Percentiles rank a stretch among this genome's conserved stretches.
These are phyloP conservation scores for Marisa cornuarietis DNA, from an alignment of 1,140 invertebrate genomes.

Conservation along the genomic window DNA sequence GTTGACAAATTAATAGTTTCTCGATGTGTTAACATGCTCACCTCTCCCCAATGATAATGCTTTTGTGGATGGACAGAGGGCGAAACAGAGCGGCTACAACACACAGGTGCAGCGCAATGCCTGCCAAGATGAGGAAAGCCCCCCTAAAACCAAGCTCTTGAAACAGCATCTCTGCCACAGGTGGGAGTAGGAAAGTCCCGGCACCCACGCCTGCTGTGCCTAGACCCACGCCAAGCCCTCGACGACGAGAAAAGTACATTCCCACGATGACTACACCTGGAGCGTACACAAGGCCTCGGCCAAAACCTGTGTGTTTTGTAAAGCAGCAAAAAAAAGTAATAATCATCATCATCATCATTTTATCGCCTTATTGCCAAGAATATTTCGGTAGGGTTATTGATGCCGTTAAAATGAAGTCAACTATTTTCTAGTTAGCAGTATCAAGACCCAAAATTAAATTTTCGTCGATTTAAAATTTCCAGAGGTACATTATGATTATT, in stretches of 20 bases:
- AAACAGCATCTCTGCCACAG: slow-evolving; percentile 53
- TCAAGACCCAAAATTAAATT: no score
- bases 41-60: slow-evolving; percentile 6
- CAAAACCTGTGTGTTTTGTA: slow-evolving; percentile 23
- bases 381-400: no score
- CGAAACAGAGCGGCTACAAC: slow-evolving; percentile 33
- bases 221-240: slow-evolving; percentile 58
- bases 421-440: slow-evolving; percentile 13
- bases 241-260: slow-evolving; percentile 53
- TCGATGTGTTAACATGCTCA: no score
- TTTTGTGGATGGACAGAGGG: slow-evolving; percentile 33
- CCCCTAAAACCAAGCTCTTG: slow-evolving; percentile 26
- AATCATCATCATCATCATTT: no score
- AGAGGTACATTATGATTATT: no score
- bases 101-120: slow-evolving; percentile 30
- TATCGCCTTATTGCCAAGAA: no score
- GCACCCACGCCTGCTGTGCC: slow-evolving; percentile 60
- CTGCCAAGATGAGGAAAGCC: slow-evolving; percentile 34
- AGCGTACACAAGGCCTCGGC: slow-evolving; percentile 21
- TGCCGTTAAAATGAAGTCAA: no score
- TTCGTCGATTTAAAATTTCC: no score
- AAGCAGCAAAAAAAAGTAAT: no score
- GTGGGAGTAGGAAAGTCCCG: slow-evolving; percentile 62
- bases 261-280: slow-evolving; percentile 60
- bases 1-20: no score